Percentiles rank a stretch among this genome's conserved stretches.
These are phyloP conservation scores for Rhodeus uyekii DNA, from an alignment of 2,797 vertebrate genomes.

Conservation along the genomic window DNA sequence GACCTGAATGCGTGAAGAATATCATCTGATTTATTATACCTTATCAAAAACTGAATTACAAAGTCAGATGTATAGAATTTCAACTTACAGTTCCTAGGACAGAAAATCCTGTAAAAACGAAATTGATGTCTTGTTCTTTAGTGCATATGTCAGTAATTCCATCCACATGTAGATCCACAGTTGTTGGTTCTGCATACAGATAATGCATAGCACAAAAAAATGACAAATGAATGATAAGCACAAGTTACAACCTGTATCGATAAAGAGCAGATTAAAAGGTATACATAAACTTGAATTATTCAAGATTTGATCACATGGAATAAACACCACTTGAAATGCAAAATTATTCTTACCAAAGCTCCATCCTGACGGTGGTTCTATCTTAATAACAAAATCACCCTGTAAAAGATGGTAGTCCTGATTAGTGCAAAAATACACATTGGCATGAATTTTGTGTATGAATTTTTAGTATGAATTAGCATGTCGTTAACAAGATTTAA, in stretches of 20 bases:
- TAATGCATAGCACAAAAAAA: neutral
- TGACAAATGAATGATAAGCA: neutral
- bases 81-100: conserved; percentile 87
- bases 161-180: conserved; percentile 93
- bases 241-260: neutral
- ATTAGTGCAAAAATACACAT: neutral
- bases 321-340: neutral
- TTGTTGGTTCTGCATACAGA: conserved; percentile 84
- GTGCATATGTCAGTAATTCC: conserved; percentile 95
- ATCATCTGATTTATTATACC: too few relatives aligned
- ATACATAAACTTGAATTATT: neutral
- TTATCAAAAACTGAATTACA: neutral
- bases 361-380: conserved; percentile 96
- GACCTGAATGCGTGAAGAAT: conserved; percentile 74
- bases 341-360: conserved; percentile 89
- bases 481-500: too few relatives aligned
- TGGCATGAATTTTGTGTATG: neutral
- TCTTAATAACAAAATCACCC: conserved; percentile 98
- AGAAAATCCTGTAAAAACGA: conserved; percentile 95
- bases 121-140: conserved; percentile 96
- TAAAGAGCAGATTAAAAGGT: neutral
- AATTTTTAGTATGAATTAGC: too few relatives aligned
- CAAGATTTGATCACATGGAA: neutral
- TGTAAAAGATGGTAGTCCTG: conserved; percentile 57
- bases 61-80: neutral